Evolutionary conservation across 2,113 vertebrate genomes (phyloP).

Genomic region (Oreochromis aureus): DNA sequence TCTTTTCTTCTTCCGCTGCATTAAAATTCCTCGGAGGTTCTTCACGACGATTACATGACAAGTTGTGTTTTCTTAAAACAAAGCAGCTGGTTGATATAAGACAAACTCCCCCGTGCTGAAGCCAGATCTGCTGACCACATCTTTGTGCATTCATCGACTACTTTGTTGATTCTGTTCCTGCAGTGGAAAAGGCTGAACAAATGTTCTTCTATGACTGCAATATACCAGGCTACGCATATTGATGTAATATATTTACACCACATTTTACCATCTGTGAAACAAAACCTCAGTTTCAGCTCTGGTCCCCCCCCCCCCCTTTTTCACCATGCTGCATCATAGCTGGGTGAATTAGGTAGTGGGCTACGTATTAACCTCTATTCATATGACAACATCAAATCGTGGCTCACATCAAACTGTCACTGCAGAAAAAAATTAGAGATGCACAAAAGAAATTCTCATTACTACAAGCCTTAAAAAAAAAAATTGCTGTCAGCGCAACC

Average conservation of each 20-base stretch:
- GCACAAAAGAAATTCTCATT: background rate
- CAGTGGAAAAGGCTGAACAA: constrained; percentile 26
- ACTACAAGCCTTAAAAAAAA: background rate
- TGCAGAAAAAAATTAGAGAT: background rate
- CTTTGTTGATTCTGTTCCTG: constrained; percentile 28
- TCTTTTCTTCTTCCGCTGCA: constrained; percentile 45
- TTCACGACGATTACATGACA: constrained; percentile 58
- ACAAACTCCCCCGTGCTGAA: background rate
- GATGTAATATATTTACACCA: constrained; percentile 32
- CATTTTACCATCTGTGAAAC: constrained; percentile 44
- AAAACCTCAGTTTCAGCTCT: constrained; percentile 28
- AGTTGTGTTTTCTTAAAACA: constrained; percentile 66
- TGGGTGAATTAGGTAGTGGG: background rate
- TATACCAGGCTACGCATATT: constrained; percentile 8
- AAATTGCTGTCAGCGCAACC: constrained; percentile 20
- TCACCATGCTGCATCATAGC: background rate
- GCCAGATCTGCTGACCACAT: constrained; percentile 48
- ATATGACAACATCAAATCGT: background rate
- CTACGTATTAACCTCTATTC: background rate
- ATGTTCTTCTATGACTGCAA: constrained; percentile 1
- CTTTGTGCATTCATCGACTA: constrained; percentile 16
- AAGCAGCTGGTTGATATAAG: constrained; percentile 60
- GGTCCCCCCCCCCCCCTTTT: background rate
- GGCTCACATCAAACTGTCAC: constrained; percentile 3
- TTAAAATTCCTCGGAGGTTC: constrained; percentile 59